phyloP scores from a whole-genome alignment of 2,113 vertebrate species.

The Podarcis muralis region DNA sequence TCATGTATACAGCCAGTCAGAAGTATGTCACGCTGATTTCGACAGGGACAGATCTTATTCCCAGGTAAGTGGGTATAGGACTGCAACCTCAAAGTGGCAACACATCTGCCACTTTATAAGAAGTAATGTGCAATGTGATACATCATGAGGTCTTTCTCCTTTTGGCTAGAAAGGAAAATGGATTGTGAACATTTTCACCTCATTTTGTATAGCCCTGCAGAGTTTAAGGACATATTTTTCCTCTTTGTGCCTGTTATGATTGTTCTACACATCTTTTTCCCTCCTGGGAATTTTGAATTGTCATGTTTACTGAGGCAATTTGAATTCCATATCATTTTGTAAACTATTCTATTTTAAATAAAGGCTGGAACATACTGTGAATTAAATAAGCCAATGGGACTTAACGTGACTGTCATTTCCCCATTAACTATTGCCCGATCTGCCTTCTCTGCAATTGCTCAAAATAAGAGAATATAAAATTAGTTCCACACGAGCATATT shows the following conservation, averaged over 20 bases:
- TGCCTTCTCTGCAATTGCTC: constrained; percentile 25
- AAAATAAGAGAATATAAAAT: neutral
- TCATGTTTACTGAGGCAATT: rapidly evolving
- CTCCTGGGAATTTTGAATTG: neutral
- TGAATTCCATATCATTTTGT: neutral
- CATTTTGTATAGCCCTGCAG: neutral
- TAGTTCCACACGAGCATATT: constrained; percentile 10
- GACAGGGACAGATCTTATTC: too few relatives aligned
- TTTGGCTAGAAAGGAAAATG: too few relatives aligned
- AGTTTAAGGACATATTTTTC: neutral
- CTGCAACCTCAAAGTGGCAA: neutral
- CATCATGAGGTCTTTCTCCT: too few relatives aligned
- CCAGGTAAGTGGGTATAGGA: neutral
- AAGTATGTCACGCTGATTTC: too few relatives aligned
- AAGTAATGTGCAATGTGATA: neutral
- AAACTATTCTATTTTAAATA: neutral
- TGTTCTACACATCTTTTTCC: neutral
- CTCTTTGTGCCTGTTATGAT: neutral
- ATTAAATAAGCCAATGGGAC: neutral
- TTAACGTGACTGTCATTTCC: neutral
- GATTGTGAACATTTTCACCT: neutral
- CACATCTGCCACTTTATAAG: neutral
- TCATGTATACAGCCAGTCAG: too few relatives aligned
- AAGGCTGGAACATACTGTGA: neutral
- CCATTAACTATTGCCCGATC: neutral